A percentile compares a stretch with the other conserved stretches of the same genome.
Conservation (phyloP, 2,888 invertebrate species). For the Schizaphis graminum region DNA sequence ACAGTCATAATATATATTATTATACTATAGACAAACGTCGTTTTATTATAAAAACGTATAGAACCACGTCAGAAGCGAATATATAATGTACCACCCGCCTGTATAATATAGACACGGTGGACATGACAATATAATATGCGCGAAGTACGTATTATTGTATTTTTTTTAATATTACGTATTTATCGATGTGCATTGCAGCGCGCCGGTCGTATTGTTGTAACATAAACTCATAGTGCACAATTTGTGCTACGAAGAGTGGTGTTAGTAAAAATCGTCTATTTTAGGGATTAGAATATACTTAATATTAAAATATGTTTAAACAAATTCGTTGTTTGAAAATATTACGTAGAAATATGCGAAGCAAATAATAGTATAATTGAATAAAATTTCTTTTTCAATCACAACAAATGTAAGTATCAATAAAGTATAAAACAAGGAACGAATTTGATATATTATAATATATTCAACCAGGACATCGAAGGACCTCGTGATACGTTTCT, state of each 20-base stretch:
- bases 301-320: background rate
- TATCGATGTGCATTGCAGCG: background rate
- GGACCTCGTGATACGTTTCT: conserved; percentile 2
- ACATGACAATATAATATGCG: too few relatives aligned
- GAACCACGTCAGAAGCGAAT: too few relatives aligned
- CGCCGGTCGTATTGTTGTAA: fast-evolving
- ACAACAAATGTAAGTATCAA: background rate
- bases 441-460: background rate
- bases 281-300: background rate
- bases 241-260: background rate
- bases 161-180: too few relatives aligned
- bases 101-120: too few relatives aligned
- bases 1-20: background rate
- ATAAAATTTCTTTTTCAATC: background rate
- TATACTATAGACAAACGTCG: background rate
- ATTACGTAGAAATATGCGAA: background rate
- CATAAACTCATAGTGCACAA: background rate
- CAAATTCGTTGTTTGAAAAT: background rate
- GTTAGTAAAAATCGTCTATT: background rate
- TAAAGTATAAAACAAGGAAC: background rate
- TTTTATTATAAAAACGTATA: background rate
- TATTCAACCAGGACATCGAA: background rate
- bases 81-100: too few relatives aligned
- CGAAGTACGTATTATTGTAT: too few relatives aligned
- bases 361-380: background rate